Base-by-base conservation (phyloP, 2,797 vertebrate genomes). In the Zenarchopterus dispar region DNA sequence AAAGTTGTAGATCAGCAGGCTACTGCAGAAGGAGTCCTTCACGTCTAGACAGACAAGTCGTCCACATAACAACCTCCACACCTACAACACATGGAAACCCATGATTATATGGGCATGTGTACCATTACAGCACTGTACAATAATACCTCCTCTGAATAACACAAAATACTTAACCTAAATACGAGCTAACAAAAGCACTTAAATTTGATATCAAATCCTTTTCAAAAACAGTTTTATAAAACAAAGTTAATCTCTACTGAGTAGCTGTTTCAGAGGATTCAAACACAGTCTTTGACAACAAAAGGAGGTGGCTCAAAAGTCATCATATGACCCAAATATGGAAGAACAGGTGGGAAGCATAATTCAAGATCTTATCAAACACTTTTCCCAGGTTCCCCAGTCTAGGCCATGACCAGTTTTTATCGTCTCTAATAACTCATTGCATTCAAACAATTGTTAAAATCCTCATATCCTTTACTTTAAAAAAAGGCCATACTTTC, bases 1-100 rank as follows among this genome's bases (percentile, higher is more conserved):
- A 67, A 98, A 98, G 87, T 98, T 98, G 92, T 99, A 98, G 81
- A 98, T 95, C 55, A 99, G 96, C 69, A 99, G 90, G 84, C 96
- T 94, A 90, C 95, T 96, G 82, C 97, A 98, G 89, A 99, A 97
- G 16, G 95, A 92, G 70, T 99, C 96, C 91, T 98, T 98, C 78
- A 99, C 84, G 69, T 99, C 97, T 46, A 98, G 92, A 88, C 95
- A 98, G 82, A 98, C 74, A 63, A 95, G 86, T 85, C 97, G 93
- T 63, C 96, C 95, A 80, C 91, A 95, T 46, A 96, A 39, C 73
- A 96, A 86, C 86, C 95, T 94, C 96, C 97, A 97, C 39, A 97
- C 79, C 97, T 99, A 67, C 48, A 89, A 70, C n/a, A 62, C 39
- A 45, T 21, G 58, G 13, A 42, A 16, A 16, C 19, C 28, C 46